These are phyloP conservation scores for Lampris incognitus DNA, from an alignment of 2,113 vertebrate species.

Conservation along the genomic window DNA sequence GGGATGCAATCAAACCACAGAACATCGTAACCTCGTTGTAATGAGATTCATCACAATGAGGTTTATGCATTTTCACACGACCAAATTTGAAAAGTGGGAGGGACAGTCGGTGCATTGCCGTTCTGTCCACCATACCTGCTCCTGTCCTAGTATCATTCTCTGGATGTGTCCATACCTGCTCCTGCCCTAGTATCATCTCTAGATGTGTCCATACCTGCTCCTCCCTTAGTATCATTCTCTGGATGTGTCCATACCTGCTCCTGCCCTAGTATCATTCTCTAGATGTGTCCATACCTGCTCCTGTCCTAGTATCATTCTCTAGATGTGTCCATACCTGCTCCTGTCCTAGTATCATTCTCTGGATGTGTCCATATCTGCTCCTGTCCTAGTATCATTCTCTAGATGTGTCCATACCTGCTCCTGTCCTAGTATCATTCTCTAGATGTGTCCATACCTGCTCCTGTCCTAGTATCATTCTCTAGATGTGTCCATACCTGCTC, in stretches of 20 bases:
- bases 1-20: too few relatives aligned
- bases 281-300: conserved; percentile 75
- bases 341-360: conserved; percentile 57
- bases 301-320: conserved; percentile 56
- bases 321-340: conserved; percentile 75
- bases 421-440: conserved; percentile 57
- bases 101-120: too few relatives aligned
- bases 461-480: conserved; percentile 57
- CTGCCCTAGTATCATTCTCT: conserved; percentile 57
- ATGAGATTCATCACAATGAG: too few relatives aligned
- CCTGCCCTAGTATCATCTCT: too few relatives aligned
- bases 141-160: conserved; percentile 87
- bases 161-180: conserved; percentile 87
- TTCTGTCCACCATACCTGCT: conserved; percentile 75
- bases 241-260: conserved; percentile 75
- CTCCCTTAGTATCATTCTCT: conserved; percentile 56
- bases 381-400: conserved; percentile 57
- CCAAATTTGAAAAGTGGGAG: too few relatives aligned
- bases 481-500: conserved; percentile 75
- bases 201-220: conserved; percentile 75
- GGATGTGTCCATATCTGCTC: conserved; percentile 75
- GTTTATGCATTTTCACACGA: too few relatives aligned
- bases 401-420: conserved; percentile 75
- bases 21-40: too few relatives aligned
- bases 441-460: conserved; percentile 75